Evolutionary conservation across 1,140 invertebrate genomes (phyloP).

Genomic region (Papilio glaucus): DNA sequence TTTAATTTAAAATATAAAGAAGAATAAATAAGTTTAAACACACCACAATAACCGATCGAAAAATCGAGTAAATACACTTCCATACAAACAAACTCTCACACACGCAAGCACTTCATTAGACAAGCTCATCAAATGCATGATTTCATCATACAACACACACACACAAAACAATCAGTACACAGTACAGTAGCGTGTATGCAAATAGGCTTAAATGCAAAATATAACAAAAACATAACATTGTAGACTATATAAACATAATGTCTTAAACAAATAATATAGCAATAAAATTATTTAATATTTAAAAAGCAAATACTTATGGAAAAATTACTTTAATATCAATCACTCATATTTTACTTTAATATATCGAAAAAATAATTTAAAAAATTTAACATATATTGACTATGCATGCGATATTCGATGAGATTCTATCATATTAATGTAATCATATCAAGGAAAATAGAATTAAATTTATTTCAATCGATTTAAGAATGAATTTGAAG

Average conservation of each 20-base stretch:
- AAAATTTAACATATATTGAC: too few species aligned
- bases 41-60: slow-evolving; percentile 52
- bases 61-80: slow-evolving; percentile 42
- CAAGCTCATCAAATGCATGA: slow-evolving; percentile 53
- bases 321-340: background rate
- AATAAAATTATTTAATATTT: slow-evolving; percentile 48
- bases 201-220: slow-evolving; percentile 57
- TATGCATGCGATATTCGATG: too few species aligned
- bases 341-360: slow-evolving; percentile 22
- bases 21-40: slow-evolving; percentile 47
- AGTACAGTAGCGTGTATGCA: slow-evolving; percentile 43
- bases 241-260: slow-evolving; percentile 75
- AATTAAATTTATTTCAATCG: slow-evolving; percentile 8
- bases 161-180: slow-evolving; percentile 48
- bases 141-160: slow-evolving; percentile 58
- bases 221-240: slow-evolving; percentile 53
- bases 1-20: slow-evolving; percentile 39
- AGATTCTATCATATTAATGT: slow-evolving; percentile 1
- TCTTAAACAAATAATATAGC: slow-evolving; percentile 39
- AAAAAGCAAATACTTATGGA: slow-evolving; percentile 33
- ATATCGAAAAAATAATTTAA: slow-evolving; percentile 35
- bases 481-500: slow-evolving; percentile 13
- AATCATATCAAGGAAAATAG: background rate
- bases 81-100: slow-evolving; percentile 41
- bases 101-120: slow-evolving; percentile 46